These are phyloP conservation scores for Brotula barbata DNA, from an alignment of 2,797 vertebrate genomes.

Conservation along the genomic window DNA sequence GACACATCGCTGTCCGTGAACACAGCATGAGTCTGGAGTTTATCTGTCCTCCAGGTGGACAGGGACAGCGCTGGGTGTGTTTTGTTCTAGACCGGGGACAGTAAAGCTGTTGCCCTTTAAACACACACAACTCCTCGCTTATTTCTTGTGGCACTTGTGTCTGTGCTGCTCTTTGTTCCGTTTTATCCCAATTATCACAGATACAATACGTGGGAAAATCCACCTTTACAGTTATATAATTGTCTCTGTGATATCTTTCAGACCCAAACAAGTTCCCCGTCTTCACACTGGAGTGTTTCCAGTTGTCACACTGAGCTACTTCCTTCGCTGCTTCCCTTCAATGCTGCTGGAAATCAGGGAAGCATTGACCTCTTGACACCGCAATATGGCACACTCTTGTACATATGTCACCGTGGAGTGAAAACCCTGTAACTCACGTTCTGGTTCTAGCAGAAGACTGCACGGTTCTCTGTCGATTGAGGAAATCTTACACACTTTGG, in stretches of 20 bases:
- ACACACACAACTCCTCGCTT: not conserved
- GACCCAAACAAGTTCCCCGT: conserved; percentile 7
- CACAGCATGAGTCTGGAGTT: conserved; percentile 1
- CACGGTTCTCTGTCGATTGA: not conserved
- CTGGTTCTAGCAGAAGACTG: not conserved
- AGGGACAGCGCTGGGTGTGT: not conserved
- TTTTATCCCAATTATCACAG: conserved; percentile 30
- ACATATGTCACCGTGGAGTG: conserved; percentile 16
- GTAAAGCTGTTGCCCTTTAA: conserved; percentile 1
- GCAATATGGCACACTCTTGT: conserved; percentile 59
- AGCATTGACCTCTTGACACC: conserved; percentile 66
- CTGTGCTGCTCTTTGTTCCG: conserved; percentile 1
- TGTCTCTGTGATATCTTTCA: conserved; percentile 21
- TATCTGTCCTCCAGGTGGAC: not conserved
- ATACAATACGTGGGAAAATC: conserved; percentile 9
- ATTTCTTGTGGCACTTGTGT: too few relatives aligned
- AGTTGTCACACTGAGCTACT: conserved; percentile 62
- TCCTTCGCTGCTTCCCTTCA: conserved; percentile 53
- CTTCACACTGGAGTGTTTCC: conserved; percentile 54
- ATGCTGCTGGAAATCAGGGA: conserved; percentile 55
- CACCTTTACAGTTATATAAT: conserved; percentile 1
- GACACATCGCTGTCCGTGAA: conserved; percentile 16
- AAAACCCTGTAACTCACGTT: conserved; percentile 12
- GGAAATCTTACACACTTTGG: not conserved
- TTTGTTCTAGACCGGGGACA: conserved; percentile 6